A percentile compares a stretch with the other conserved stretches of the same genome.
Conservation (phyloP, 2,797 vertebrate species). For the Hirundo rustica region DNA sequence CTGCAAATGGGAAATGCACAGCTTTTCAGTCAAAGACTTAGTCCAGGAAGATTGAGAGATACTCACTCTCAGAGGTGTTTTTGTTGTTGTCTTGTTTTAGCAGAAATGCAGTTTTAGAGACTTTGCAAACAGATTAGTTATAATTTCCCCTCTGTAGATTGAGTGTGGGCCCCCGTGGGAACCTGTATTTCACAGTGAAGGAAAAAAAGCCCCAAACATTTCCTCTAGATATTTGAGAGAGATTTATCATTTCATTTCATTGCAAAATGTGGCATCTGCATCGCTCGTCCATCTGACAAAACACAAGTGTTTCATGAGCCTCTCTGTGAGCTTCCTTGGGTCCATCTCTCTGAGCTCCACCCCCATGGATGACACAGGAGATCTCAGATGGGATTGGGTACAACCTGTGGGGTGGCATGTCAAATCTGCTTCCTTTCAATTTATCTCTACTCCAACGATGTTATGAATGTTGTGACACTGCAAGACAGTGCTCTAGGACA, state of each 20-base stretch:
- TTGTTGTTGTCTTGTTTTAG: neutral
- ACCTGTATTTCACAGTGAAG: neutral
- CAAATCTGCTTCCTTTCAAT: neutral
- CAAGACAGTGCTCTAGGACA: neutral
- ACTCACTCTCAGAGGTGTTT: neutral
- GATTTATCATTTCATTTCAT: neutral
- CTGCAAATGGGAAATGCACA: neutral
- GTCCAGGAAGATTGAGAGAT: constrained; percentile 2
- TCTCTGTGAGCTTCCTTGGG: neutral
- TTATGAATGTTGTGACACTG: neutral
- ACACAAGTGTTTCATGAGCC: neutral
- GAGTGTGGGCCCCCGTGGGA: neutral
- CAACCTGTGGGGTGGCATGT: neutral
- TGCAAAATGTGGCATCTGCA: neutral
- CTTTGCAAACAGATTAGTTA: neutral
- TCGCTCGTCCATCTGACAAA: neutral
- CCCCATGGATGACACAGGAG: neutral
- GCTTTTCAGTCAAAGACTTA: constrained; percentile 18
- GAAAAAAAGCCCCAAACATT: neutral
- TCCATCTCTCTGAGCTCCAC: neutral
- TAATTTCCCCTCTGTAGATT: neutral
- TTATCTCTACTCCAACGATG: too few species aligned
- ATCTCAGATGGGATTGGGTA: neutral
- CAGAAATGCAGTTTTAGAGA: neutral
- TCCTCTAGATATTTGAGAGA: neutral